phyloP scores from a whole-genome alignment of 2,113 vertebrate genomes.

The Glareola pratincola region DNA sequence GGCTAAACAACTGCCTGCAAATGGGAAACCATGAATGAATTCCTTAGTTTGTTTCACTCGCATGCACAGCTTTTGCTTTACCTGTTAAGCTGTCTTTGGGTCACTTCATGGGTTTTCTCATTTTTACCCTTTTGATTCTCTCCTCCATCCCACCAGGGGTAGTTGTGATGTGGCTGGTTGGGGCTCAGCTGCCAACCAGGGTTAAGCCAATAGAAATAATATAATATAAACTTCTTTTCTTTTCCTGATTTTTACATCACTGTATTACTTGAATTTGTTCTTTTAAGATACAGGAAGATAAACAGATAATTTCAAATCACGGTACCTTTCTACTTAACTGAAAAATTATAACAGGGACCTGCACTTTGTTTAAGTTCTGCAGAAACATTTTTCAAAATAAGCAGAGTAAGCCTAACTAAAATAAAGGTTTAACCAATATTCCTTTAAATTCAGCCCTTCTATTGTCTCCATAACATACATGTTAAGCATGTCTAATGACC shows the following conservation, averaged over 20 bases:
- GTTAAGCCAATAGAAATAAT: not conserved
- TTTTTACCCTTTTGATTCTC: not conserved
- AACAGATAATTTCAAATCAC: not conserved
- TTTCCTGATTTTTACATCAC: not conserved
- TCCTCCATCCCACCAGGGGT: not conserved
- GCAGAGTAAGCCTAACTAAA: not conserved
- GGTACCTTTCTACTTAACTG: not conserved
- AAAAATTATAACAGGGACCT: not conserved
- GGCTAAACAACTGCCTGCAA: fast-evolving
- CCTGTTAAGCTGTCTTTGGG: not conserved
- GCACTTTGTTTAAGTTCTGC: not conserved
- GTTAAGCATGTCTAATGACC: not conserved
- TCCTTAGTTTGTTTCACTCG: not conserved
- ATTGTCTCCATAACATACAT: fast-evolving
- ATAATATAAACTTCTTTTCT: not conserved
- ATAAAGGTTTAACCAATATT: not conserved
- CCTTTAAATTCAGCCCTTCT: not conserved
- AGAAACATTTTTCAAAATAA: not conserved
- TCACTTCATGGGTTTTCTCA: fast-evolving
- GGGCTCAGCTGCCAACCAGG: fast-evolving
- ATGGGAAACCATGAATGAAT: not conserved
- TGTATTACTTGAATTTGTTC: not conserved
- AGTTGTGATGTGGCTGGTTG: not conserved
- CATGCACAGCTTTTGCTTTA: not conserved
- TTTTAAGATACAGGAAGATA: not conserved